Evolutionary conservation across 1,140 invertebrate species (phyloP).

Genomic region (Antheraea pernyi): DNA sequence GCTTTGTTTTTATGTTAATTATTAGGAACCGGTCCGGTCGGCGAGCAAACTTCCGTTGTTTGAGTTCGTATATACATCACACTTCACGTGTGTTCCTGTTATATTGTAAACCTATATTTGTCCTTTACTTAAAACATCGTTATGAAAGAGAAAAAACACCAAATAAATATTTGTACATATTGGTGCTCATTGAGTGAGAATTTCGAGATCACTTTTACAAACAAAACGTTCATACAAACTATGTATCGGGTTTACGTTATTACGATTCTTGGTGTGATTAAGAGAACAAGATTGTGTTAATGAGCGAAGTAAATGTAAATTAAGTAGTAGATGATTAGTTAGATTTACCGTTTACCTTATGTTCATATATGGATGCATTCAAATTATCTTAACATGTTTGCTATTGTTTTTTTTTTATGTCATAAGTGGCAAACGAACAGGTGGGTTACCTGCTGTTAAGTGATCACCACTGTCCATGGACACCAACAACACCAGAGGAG

Average conservation of each 20-base stretch:
- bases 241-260: slow-evolving; percentile 35
- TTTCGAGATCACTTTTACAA: slow-evolving; percentile 47
- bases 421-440: too few species aligned
- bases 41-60: slow-evolving; percentile 64
- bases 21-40: slow-evolving; percentile 50
- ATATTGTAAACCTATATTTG: slow-evolving; percentile 4
- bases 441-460: too few species aligned
- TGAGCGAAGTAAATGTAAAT: slow-evolving; percentile 22
- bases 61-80: slow-evolving; percentile 47
- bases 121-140: slow-evolving; percentile 13
- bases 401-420: too few species aligned
- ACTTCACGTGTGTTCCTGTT: slow-evolving; percentile 33
- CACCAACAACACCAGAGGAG: too few species aligned
- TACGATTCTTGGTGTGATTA: slow-evolving; percentile 42
- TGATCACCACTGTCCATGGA: too few species aligned
- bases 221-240: slow-evolving; percentile 35
- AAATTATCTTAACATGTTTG: not conserved
- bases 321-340: slow-evolving; percentile 12
- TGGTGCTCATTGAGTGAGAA: slow-evolving; percentile 38
- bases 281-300: slow-evolving; percentile 39
- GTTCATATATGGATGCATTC: not conserved
- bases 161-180: slow-evolving; percentile 13
- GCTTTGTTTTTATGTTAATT: slow-evolving; percentile 76
- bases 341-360: not conserved
- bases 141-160: slow-evolving; percentile 17